phyloP scores from a whole-genome alignment of 2,888 invertebrate genomes.

The Atrina japonica region DNA sequence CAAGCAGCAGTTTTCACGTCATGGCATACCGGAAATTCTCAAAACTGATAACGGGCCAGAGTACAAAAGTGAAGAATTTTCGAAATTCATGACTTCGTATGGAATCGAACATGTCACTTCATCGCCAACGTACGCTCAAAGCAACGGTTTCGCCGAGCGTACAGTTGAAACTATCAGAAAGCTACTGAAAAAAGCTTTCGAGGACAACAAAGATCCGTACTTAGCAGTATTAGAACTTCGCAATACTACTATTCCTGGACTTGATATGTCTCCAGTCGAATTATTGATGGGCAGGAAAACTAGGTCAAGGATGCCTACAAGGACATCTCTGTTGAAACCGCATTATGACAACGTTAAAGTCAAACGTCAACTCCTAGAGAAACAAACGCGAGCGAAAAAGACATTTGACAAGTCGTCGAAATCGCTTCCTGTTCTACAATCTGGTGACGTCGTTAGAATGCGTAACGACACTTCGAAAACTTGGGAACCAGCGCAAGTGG shows the following conservation, averaged over 20 bases:
- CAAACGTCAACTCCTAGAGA: no score
- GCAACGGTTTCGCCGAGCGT: conserved; percentile 57
- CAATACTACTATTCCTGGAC: conserved; percentile 31
- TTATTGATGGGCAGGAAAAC: conserved; percentile 38
- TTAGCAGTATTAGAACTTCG: conserved; percentile 43
- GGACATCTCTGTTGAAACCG: conserved; percentile 22
- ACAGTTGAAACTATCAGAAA: conserved; percentile 51
- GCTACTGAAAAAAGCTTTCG: conserved; percentile 42
- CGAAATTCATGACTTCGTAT: conserved; percentile 24
- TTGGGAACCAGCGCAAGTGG: conserved; percentile 5
- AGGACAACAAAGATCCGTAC: conserved; percentile 32
- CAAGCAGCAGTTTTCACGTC: conserved; percentile 44
- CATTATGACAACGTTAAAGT: neutral
- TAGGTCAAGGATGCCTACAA: conserved; percentile 35
- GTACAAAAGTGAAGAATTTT: conserved; percentile 38
- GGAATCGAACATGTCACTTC: conserved; percentile 33
- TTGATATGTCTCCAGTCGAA: conserved; percentile 43
- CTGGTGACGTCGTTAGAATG: no score
- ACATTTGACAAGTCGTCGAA: no score
- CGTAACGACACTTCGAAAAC: no score
- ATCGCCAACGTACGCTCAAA: conserved; percentile 46
- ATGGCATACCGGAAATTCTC: conserved; percentile 45
- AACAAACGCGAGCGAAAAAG: no score
- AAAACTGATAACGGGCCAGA: conserved; percentile 49
- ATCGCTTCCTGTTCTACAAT: no score